A percentile compares a stretch with the other conserved stretches of the same genome.
Conservation (phyloP, 2,797 vertebrate species). For the Psittacula derbiana region DNA sequence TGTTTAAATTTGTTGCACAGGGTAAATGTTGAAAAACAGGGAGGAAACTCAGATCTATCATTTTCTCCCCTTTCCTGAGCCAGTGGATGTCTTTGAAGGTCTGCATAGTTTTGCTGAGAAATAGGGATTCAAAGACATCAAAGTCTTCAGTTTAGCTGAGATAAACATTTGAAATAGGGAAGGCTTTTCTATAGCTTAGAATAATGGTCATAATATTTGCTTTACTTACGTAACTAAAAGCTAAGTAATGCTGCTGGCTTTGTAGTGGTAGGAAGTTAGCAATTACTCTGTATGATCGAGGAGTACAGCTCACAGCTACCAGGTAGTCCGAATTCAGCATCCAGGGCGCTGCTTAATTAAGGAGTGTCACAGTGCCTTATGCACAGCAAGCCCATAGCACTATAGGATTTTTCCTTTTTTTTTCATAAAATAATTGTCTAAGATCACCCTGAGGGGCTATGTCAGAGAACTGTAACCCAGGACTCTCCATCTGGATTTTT, state of each 20-base stretch:
- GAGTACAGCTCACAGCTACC: background rate
- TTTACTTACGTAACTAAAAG: background rate
- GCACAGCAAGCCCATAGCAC: background rate
- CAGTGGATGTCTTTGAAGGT: background rate
- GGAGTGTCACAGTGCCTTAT: background rate
- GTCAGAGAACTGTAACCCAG: background rate
- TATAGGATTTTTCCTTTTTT: background rate
- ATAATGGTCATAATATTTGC: background rate
- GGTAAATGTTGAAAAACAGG: background rate
- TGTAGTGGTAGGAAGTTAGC: background rate
- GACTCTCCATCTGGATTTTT: background rate
- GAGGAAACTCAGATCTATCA: background rate
- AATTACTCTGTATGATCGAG: background rate
- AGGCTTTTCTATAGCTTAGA: conserved; percentile 20
- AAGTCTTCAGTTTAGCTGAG: conserved; percentile 3
- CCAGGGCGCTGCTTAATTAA: background rate
- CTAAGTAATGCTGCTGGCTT: background rate
- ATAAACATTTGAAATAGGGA: conserved; percentile 22
- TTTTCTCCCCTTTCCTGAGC: background rate
- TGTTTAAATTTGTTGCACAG: background rate
- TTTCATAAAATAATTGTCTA: background rate
- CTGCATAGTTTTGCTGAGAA: background rate
- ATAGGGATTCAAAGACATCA: conserved; percentile 4
- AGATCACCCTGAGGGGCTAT: background rate
- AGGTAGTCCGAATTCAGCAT: background rate